A percentile compares a stretch with the other conserved stretches of the same genome.
Conservation (phyloP, 2,113 vertebrate genomes). For the Salvator merianae region DNA sequence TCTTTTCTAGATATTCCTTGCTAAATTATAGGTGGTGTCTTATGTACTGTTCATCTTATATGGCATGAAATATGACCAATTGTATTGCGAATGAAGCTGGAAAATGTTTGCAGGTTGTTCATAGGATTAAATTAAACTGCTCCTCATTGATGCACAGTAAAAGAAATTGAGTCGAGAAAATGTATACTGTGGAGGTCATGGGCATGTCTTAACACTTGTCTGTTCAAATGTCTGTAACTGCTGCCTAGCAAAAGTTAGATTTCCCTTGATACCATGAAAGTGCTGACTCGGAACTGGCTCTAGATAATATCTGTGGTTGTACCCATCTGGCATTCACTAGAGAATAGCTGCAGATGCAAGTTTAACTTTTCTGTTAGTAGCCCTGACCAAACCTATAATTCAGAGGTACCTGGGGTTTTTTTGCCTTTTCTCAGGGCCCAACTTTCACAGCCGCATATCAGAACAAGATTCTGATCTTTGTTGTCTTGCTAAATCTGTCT, state of each 20-base stretch:
- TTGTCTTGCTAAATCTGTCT: too few species aligned
- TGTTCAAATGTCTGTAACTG: background rate
- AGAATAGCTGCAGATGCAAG: background rate
- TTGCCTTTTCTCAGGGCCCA: too few species aligned
- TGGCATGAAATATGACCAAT: background rate
- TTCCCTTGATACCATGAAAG: background rate
- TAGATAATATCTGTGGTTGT: background rate
- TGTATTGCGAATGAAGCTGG: background rate
- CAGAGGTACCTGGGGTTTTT: background rate
- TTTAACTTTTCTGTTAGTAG: background rate
- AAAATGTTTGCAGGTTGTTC: background rate
- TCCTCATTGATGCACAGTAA: background rate
- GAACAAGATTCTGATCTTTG: too few species aligned
- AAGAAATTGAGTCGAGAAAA: background rate
- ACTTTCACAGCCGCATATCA: too few species aligned
- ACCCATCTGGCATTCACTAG: background rate
- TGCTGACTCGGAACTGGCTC: background rate
- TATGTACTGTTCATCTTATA: too few species aligned
- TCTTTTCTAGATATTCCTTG: too few species aligned
- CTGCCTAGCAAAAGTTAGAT: background rate
- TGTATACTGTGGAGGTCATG: background rate
- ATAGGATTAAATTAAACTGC: background rate
- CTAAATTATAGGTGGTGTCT: too few species aligned
- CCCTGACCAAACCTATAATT: background rate
- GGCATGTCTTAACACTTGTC: background rate